Evolutionary conservation across 1,140 invertebrate species (phyloP), one percentile per base, ranked within the genome.

Genomic region (Drosophila ananassae): DNA sequence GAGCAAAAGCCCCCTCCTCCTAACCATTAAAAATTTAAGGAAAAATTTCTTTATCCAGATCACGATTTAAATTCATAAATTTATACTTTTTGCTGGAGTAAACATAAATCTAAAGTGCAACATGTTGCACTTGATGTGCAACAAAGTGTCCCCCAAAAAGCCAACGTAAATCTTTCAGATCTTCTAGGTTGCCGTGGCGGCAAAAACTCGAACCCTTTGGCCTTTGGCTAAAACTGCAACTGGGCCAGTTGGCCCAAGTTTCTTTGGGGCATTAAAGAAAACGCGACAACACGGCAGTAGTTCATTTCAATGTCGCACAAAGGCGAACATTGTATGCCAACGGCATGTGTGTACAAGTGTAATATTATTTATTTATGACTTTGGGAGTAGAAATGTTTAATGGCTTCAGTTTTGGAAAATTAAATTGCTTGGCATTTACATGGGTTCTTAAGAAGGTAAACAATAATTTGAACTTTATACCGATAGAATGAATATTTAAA

Each of bases 331-430:
- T 41, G 78, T 63, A 58, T 76, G 56, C 71, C 50, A 77, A 25
- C 69, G 39, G 54, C 53, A 66, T 39, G 59, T 47, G 67, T 46
- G 74, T 41, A 58, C 60, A 75, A 85, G 72, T 75, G 77, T 50
- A 87, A 78, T 87, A 78, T 85, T 82, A 87, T 82, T 82, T 85
- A 85, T 85, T 85, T 85, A 87, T 85, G 82, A 48, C 54, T 22
- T 17, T 2, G 53, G 46, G 30, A 56, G 59, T 53, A 59, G 48
- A 37, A 74, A 58, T 72, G 72, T 72, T 60, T 44, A 60, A 56
- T 61, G 64, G 57, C 71, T 82, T 77, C 74, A 68, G 17, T 25
- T 52, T 7, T 78, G 50, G 63, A 61, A 48, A 53, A 54, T 47
- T 72, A 81, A 81, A 78, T 78, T 81, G 12, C 21, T 53, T 60